phyloP scores from a whole-genome alignment of 2,113 vertebrate species.

The Clupea harengus region DNA sequence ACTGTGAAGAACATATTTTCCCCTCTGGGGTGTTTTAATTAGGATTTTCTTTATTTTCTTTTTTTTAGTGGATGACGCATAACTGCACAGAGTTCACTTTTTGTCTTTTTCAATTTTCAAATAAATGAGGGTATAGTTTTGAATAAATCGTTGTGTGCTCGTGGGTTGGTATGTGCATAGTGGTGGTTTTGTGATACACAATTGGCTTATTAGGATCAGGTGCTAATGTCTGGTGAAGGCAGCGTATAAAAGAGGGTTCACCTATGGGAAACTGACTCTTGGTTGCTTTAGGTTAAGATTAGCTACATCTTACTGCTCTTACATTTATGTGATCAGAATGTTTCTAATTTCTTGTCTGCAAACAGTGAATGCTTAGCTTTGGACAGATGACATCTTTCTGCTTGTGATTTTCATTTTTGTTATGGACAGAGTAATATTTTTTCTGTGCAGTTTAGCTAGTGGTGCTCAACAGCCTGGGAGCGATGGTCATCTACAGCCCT shows the following conservation, averaged over 20 bases:
- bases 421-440: too few species aligned
- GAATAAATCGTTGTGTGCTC: background rate
- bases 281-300: too few species aligned
- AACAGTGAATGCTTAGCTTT: too few species aligned
- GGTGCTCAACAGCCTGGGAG: too few species aligned
- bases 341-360: too few species aligned
- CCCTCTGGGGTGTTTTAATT: slow-evolving; percentile 44
- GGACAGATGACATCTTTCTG: too few species aligned
- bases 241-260: background rate
- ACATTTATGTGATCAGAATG: too few species aligned
- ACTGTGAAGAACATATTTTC: slow-evolving; percentile 62
- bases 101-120: background rate
- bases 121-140: background rate
- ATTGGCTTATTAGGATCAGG: background rate
- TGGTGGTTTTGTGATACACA: background rate
- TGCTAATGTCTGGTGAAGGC: background rate
- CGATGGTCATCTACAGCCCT: too few species aligned
- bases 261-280: too few species aligned
- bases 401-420: too few species aligned
- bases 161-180: background rate
- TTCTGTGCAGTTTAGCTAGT: too few species aligned
- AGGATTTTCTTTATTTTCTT: slow-evolving; percentile 33
- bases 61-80: background rate
- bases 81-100: background rate
- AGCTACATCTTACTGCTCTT: too few species aligned